These are phyloP conservation scores for Dicranocentrus wangi DNA, from an alignment of 2,888 invertebrate species.

Conservation along the genomic window DNA sequence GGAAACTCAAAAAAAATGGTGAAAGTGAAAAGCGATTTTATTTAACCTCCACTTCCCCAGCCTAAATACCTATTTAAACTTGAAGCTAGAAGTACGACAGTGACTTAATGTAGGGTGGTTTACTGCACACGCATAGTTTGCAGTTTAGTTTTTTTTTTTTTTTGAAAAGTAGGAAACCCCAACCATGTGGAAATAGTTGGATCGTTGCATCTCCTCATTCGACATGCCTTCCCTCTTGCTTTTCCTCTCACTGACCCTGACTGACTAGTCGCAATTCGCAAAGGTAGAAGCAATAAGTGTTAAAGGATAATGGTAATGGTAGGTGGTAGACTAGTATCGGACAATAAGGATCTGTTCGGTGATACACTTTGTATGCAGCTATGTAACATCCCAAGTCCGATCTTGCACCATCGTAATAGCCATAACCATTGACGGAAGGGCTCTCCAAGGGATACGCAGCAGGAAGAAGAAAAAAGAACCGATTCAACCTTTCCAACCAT, in stretches of 20 bases:
- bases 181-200: background rate
- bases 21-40: slow-evolving; percentile 15
- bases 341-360: slow-evolving; percentile 15
- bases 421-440: slow-evolving; percentile 30
- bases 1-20: background rate
- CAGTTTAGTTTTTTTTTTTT: background rate
- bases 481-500: background rate
- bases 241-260: slow-evolving; percentile 24
- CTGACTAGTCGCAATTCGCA: background rate
- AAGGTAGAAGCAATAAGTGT: slow-evolving; percentile 23
- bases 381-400: background rate
- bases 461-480: slow-evolving; percentile 3
- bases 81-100: background rate
- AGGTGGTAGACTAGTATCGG: slow-evolving; percentile 11
- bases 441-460: slow-evolving; percentile 34
- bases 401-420: slow-evolving; percentile 16
- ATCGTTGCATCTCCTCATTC: background rate
- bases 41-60: slow-evolving; percentile 5
- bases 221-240: background rate
- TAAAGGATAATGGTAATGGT: slow-evolving; percentile 31
- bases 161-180: background rate
- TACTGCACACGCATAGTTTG: slow-evolving; percentile 2
- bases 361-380: background rate
- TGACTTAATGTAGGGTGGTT: background rate
- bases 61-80: slow-evolving; percentile 33